These are phyloP conservation scores for Spodoptera frugiperda DNA, from an alignment of 1,140 invertebrate genomes.

Conservation along the genomic window DNA sequence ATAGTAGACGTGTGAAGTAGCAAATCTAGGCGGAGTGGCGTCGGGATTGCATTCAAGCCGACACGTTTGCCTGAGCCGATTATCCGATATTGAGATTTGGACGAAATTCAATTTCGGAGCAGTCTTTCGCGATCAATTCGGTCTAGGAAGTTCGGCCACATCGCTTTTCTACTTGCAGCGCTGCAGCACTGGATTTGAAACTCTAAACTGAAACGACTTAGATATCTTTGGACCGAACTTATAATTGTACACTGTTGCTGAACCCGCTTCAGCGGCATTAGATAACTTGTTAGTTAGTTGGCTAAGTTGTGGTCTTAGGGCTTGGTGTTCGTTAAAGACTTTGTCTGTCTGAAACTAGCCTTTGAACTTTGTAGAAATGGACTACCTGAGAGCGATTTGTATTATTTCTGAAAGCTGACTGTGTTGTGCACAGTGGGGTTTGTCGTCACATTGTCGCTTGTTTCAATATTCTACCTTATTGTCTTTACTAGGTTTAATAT, in stretches of 20 bases:
- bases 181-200: constrained; percentile 32
- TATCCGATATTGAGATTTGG: constrained; percentile 66
- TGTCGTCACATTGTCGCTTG: neutral
- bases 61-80: constrained; percentile 64
- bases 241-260: constrained; percentile 9
- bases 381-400: neutral
- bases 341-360: constrained; percentile 10
- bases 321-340: constrained; percentile 29
- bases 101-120: constrained; percentile 65
- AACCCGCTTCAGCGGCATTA: constrained; percentile 14
- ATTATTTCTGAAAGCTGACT: neutral
- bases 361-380: neutral
- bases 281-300: constrained; percentile 32
- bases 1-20: constrained; percentile 32
- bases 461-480: too few relatives aligned
- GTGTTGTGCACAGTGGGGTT: neutral
- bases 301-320: constrained; percentile 20
- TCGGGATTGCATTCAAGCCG: constrained; percentile 60
- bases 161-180: constrained; percentile 18
- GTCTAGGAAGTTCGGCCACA: constrained; percentile 44
- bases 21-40: constrained; percentile 47
- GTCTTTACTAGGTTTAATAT: neutral
- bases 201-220: constrained; percentile 22
- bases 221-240: constrained; percentile 15
- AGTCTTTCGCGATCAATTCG: constrained; percentile 58